Evolutionary conservation across 1,140 invertebrate species (phyloP).

Genomic region (Lepidotrigona ventralis): DNA sequence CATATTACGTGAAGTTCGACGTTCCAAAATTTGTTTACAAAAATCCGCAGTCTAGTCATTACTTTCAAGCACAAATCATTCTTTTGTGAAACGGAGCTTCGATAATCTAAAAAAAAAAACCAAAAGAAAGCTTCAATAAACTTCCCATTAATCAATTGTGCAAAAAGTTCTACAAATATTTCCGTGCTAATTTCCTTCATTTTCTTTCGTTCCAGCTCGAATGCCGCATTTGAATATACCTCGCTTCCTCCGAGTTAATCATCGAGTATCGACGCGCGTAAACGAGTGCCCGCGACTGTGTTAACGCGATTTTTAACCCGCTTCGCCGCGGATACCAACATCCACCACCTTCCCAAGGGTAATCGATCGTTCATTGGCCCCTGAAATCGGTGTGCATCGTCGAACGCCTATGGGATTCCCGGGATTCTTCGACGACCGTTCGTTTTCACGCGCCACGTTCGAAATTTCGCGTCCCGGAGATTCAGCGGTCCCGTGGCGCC

Average conservation of each 20-base stretch:
- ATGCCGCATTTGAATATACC: not conserved
- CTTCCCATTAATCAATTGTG: no score
- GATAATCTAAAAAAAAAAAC: not conserved
- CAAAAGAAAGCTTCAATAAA: no score
- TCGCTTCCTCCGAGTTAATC: not conserved
- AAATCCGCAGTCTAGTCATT: no score
- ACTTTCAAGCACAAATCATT: no score
- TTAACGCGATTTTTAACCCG: slow-evolving; percentile 13
- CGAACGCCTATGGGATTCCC: slow-evolving; percentile 15
- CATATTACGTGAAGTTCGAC: no score
- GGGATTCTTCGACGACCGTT: slow-evolving; percentile 9
- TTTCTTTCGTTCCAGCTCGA: no score
- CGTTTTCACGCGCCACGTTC: not conserved
- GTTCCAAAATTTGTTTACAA: no score
- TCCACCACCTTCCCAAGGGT: not conserved
- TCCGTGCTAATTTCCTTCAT: no score
- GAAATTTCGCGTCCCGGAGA: not conserved
- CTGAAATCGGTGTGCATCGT: not conserved
- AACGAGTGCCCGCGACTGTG: not conserved
- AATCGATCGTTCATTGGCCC: not conserved
- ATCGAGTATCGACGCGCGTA: not conserved
- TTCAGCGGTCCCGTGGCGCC: not conserved
- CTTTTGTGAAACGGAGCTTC: no score
- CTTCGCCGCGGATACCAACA: not conserved
- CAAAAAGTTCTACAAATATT: not conserved